phyloP scores from a whole-genome alignment of 2,113 vertebrate species.

The Stomatorhinus ivindoensis region DNA sequence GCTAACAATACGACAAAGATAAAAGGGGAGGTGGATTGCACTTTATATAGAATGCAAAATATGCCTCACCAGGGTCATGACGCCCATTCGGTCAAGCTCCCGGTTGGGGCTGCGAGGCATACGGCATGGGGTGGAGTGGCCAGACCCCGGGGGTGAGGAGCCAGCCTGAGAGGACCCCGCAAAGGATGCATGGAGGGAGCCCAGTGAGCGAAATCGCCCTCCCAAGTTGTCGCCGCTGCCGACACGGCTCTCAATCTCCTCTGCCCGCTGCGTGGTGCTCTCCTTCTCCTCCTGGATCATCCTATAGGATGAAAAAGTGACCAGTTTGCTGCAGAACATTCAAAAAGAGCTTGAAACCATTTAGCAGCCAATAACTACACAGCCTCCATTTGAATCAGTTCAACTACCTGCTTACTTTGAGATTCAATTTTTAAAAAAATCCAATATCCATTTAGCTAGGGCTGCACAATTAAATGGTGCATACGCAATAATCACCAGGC shows the following conservation, averaged over 20 bases:
- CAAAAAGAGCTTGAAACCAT: background rate
- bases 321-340: background rate
- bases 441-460: background rate
- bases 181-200: constrained; percentile 65
- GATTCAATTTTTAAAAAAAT: background rate
- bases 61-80: constrained; percentile 84
- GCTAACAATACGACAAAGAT: background rate
- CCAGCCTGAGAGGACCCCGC: constrained; percentile 61
- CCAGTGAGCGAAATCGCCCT: constrained; percentile 71
- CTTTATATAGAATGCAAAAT: background rate
- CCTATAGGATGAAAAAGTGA: constrained; percentile 46
- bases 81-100: constrained; percentile 83
- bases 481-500: background rate
- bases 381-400: background rate
- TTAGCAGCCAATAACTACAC: background rate
- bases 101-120: constrained; percentile 78
- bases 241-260: constrained; percentile 88
- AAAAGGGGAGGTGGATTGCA: background rate
- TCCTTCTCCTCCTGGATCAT: constrained; percentile 98
- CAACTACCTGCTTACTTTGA: background rate
- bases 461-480: background rate
- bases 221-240: constrained; percentile 77
- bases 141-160: constrained; percentile 82
- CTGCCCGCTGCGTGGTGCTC: constrained; percentile 79
- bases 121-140: constrained; percentile 78